These are phyloP conservation scores for Julus scandinavius DNA, from an alignment of 2,888 invertebrate genomes.

Conservation along the genomic window DNA sequence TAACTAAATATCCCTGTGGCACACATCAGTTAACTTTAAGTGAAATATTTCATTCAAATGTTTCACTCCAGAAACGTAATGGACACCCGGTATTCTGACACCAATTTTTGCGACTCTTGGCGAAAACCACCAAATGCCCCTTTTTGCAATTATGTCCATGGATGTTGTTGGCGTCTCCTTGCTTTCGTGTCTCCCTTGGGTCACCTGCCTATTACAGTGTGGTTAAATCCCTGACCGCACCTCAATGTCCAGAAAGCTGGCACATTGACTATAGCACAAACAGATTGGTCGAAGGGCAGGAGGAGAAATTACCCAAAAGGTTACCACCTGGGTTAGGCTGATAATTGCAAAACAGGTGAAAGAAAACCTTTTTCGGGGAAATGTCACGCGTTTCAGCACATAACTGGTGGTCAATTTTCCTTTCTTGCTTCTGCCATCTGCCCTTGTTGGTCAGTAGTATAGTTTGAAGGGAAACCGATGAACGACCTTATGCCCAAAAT, in stretches of 20 bases:
- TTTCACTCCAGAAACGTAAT: background rate
- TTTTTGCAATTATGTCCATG: constrained; percentile 1
- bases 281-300: background rate
- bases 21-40: background rate
- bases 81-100: background rate
- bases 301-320: background rate
- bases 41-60: background rate
- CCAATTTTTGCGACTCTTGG: background rate
- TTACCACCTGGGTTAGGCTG: background rate
- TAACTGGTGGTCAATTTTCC: background rate
- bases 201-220: background rate
- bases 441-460: background rate
- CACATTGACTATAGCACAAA: background rate
- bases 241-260: background rate
- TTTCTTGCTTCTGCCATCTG: background rate
- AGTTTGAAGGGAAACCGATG: background rate
- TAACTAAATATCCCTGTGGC: background rate
- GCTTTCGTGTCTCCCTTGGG: background rate
- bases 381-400: background rate
- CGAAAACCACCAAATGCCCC: background rate
- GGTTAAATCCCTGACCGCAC: background rate
- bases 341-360: constrained; percentile 1
- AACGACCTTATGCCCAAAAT: background rate
- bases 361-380: background rate
- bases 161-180: background rate